Evolutionary conservation across 2,888 invertebrate genomes (phyloP).

Genomic region (Leptinotarsa peninsularis): DNA sequence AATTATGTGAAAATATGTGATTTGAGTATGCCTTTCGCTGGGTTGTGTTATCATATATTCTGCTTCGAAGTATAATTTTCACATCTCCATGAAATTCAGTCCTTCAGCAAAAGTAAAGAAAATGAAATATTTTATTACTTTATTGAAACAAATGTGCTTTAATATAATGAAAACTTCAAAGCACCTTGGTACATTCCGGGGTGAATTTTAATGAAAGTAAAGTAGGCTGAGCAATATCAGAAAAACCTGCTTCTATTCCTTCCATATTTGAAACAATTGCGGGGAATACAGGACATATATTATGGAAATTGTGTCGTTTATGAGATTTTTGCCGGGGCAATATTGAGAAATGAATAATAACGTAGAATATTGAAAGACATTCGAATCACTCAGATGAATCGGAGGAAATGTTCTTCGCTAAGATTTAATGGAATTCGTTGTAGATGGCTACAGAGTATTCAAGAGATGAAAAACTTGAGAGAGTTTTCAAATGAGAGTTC

Average conservation of each 20-base stretch:
- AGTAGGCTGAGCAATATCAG: slow-evolving; percentile 8
- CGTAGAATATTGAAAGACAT: not conserved
- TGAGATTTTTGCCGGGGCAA: not conserved
- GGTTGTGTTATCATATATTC: too few relatives aligned
- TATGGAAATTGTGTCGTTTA: slow-evolving; percentile 18
- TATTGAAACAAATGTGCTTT: slow-evolving; percentile 24
- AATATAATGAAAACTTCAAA: slow-evolving; percentile 7
- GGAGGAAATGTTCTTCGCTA: not conserved
- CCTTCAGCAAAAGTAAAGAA: not conserved
- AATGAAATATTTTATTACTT: slow-evolving; percentile 9
- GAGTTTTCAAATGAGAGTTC: too few relatives aligned
- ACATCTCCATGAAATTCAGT: not conserved
- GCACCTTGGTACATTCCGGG: slow-evolving; percentile 13
- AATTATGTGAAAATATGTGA: too few relatives aligned
- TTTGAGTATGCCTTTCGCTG: too few relatives aligned
- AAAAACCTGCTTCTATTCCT: not conserved
- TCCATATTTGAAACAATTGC: slow-evolving; percentile 13
- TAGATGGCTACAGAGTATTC: not conserved
- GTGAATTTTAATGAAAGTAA: slow-evolving; percentile 25
- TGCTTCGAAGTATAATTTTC: not conserved
- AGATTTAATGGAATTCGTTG: too few relatives aligned
- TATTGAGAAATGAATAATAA: slow-evolving; percentile 12
- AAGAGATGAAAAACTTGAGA: not conserved
- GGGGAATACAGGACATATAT: not conserved
- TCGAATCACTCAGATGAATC: not conserved